Percentiles rank a stretch among this genome's conserved stretches.
These are phyloP conservation scores for Tetramorium simillimum DNA, from an alignment of 1,140 invertebrate species.

Conservation along the genomic window DNA sequence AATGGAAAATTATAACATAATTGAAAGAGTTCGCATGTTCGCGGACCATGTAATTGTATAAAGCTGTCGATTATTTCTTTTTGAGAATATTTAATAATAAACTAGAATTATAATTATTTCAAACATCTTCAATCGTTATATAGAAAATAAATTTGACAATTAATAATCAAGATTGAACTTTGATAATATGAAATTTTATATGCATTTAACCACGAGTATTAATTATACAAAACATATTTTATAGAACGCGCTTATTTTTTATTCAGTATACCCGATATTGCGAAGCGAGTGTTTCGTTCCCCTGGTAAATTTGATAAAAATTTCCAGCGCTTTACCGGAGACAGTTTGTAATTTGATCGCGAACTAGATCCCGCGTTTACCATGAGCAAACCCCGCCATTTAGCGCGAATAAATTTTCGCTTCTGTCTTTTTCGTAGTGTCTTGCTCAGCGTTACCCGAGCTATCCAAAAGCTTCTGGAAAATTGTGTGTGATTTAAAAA, in stretches of 20 bases:
- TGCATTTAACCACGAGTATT: background rate
- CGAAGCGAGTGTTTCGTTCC: constrained; percentile 2
- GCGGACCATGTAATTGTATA: too few species aligned
- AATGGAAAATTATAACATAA: background rate
- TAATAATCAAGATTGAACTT: background rate
- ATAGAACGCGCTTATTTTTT: background rate
- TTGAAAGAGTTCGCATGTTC: background rate
- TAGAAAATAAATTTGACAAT: background rate
- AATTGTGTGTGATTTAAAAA: constrained; percentile 24
- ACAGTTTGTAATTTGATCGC: constrained; percentile 68
- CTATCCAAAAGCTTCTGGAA: background rate
- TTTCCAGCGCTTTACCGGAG: constrained; percentile 56
- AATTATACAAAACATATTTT: constrained; percentile 4
- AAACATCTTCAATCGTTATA: background rate
- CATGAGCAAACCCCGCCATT: constrained; percentile 64
- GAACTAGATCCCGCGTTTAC: constrained; percentile 70
- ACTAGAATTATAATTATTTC: background rate
- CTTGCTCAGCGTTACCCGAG: constrained; percentile 1
- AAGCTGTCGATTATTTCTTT: background rate
- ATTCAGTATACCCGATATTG: constrained; percentile 3
- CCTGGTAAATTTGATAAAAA: constrained; percentile 66
- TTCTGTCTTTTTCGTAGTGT: background rate
- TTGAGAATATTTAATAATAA: background rate
- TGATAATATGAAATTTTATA: background rate
- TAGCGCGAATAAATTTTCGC: constrained; percentile 65